These are phyloP conservation scores for Tenthredo mesomela DNA, from an alignment of 2,888 invertebrate species.

Conservation along the genomic window DNA sequence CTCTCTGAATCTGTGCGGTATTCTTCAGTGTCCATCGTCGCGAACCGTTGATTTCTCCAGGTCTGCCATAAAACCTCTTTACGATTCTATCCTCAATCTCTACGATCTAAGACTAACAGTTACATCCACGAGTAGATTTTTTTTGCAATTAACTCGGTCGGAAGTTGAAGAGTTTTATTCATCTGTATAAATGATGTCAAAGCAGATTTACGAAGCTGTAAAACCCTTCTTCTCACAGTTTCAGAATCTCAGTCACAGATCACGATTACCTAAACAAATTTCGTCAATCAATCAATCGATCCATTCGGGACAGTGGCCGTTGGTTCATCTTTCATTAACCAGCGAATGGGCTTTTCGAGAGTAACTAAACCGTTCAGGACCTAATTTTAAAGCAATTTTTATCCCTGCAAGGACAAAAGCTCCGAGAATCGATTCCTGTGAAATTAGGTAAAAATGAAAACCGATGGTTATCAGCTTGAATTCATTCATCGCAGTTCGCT, in stretches of 20 bases:
- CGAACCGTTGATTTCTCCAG: not conserved
- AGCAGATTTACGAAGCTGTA: not conserved
- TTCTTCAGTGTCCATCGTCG: slow-evolving; percentile 4
- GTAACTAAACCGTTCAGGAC: not conserved
- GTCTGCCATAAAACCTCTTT: slow-evolving; percentile 30
- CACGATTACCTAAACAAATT: not conserved
- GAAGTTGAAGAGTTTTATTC: slow-evolving; percentile 1
- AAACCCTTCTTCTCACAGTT: not conserved
- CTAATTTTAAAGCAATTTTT: not conserved
- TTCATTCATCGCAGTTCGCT: not conserved
- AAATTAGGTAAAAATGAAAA: slow-evolving; percentile 22
- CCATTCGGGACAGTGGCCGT: not conserved
- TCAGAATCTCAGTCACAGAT: not conserved
- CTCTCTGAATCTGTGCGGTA: not conserved
- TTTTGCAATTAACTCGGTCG: slow-evolving; percentile 3
- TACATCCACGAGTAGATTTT: not conserved
- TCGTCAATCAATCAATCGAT: not conserved
- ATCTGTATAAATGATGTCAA: not conserved
- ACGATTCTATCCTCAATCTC: slow-evolving; percentile 13
- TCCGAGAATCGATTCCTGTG: not conserved
- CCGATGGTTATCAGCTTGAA: not conserved
- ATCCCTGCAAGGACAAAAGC: not conserved
- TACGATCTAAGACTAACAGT: not conserved
- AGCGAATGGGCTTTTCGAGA: not conserved
- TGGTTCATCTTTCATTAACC: not conserved